phyloP scores from a whole-genome alignment of 2,797 vertebrate species.

The Ctenosaura bakeri region DNA sequence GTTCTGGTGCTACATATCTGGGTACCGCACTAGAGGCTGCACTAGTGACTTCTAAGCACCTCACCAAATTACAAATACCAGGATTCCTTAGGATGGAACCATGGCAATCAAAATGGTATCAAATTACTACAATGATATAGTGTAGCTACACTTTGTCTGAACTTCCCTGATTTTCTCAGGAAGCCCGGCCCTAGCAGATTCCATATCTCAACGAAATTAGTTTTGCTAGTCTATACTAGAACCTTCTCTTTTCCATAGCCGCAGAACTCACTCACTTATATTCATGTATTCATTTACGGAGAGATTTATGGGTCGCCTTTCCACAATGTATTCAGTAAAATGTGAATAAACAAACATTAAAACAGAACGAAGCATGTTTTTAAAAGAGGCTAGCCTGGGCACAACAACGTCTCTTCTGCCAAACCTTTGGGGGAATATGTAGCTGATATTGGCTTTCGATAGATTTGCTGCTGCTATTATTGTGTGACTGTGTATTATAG shows the following conservation, averaged over 20 bases:
- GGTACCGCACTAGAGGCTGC: too few species aligned
- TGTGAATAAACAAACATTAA: constrained; percentile 22
- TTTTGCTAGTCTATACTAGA: neutral
- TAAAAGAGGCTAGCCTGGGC: neutral
- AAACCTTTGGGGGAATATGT: constrained; percentile 30
- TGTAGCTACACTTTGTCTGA: neutral
- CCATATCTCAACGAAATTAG: constrained; percentile 14
- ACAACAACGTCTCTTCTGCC: constrained; percentile 6
- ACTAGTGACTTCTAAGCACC: too few species aligned
- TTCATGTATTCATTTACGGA: constrained; percentile 7
- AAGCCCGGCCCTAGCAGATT: neutral
- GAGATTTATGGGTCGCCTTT: constrained; percentile 24
- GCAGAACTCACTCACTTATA: neutral
- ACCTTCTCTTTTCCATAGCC: neutral
- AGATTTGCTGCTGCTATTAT: constrained; percentile 33
- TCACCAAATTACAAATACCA: too few species aligned
- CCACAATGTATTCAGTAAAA: constrained; percentile 12
- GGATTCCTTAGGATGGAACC: too few species aligned
- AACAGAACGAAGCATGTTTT: neutral
- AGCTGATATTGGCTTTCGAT: neutral
- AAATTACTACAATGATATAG: too few species aligned
- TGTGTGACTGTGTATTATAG: constrained; percentile 18
- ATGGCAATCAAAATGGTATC: too few species aligned
- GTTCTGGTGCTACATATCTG: too few species aligned
- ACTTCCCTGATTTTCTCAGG: neutral